A percentile compares a stretch with the other conserved stretches of the same genome.
Conservation (phyloP, 2,888 invertebrate genomes). For the Molorchus minor region DNA sequence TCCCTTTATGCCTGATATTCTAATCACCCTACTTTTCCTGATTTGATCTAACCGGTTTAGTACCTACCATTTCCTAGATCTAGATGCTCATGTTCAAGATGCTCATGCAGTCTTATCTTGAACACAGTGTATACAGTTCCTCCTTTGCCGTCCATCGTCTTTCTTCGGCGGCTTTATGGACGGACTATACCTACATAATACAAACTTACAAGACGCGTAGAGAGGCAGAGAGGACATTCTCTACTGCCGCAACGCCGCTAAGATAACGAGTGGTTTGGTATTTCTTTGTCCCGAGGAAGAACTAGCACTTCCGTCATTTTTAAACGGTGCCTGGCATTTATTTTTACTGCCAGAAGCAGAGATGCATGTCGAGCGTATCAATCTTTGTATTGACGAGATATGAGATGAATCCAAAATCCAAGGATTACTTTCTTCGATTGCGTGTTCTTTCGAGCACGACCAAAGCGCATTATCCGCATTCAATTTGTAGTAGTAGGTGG, state of each 20-base stretch:
- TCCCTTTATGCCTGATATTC: no score
- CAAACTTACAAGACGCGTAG: no score
- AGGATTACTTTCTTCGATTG: slow-evolving; percentile 5
- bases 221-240: slow-evolving; percentile 19
- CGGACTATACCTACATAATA: no score
- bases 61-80: no score
- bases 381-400: slow-evolving; percentile 10
- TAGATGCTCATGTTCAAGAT: no score
- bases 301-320: slow-evolving; percentile 20
- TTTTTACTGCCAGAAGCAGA: slow-evolving; percentile 13
- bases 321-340: slow-evolving; percentile 9
- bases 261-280: slow-evolving; percentile 14
- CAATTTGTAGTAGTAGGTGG: not conserved
- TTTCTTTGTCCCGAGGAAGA: slow-evolving; percentile 19
- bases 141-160: no score
- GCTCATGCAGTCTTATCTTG: no score
- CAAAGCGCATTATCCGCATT: not conserved
- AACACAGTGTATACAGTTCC: no score
- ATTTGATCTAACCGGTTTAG: no score
- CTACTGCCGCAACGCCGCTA: slow-evolving; percentile 4
- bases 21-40: no score
- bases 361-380: slow-evolving; percentile 17
- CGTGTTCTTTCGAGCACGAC: slow-evolving; percentile 1
- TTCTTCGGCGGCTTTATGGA: no score
- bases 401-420: no score